Base-by-base conservation (phyloP, 2,113 vertebrate genomes). In the Nymphicus hollandicus region DNA sequence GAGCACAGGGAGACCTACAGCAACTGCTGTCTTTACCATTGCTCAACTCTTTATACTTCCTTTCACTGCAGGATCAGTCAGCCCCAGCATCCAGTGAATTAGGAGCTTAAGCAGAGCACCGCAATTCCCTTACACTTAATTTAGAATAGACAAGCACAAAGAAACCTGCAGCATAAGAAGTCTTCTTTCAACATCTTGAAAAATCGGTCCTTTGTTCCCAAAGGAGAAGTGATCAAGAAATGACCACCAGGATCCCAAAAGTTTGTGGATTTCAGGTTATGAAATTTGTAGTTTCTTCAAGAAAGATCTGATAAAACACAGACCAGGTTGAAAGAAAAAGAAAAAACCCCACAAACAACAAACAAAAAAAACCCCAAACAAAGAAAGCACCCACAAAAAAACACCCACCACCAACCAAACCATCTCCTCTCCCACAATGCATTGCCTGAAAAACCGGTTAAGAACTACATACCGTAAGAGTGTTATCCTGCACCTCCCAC, bases 321-420 rank as follows among this genome's bases (percentile, higher is more conserved):
- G n/a, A 80, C 4, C 18, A 46, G 25, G 11, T 63, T 56, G 46
- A 31, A 93, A 56, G 29, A 44, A 55, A 78, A 35, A 52, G 17
- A 35, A 24, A 58, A 17, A 24, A 58, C 15, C 13, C 13, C 56
- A 35, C 56, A 58, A 35, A 35, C 56, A 35, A 58, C 22, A 58
- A 58, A 58, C 55, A 33, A 56, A 33, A 31, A 41, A 33, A 55
- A 19, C 1, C 28, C 52, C 53, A n/a, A 58, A n/a, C 20, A 5
- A 58, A 24, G 33, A 5, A 58, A 24, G 33, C 4, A 58, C 23
- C 55, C 55, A 58, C 56, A 41, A 47, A 41, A 37, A n/a, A 49
- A 11, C 2, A 0, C 16, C 15, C 77, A 23, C 9, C 33, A 35
- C 35, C 56, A 24, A 58, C 17, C 28, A 50, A 60, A 41, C 3